Conservation (phyloP, 2,113 vertebrate species). For the Protobothrops flavoviridis region DNA sequence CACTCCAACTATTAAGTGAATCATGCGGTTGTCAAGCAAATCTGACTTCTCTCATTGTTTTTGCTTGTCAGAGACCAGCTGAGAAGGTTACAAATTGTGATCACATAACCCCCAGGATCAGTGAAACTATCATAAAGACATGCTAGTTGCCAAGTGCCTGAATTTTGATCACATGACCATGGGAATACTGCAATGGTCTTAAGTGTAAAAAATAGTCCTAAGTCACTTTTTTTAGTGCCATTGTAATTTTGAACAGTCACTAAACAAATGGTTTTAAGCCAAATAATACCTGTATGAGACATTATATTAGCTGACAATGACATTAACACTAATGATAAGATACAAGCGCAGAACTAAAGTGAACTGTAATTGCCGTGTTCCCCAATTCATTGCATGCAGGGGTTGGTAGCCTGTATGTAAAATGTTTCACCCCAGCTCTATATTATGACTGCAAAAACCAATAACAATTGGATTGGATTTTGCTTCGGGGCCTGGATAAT, state of each 20-base stretch:
- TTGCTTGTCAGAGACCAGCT: neutral
- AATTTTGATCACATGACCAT: neutral
- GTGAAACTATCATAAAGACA: neutral
- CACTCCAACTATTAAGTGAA: neutral
- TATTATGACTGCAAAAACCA: neutral
- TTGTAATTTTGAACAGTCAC: neutral
- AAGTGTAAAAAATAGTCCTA: neutral
- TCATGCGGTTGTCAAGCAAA: neutral
- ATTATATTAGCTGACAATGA: conserved; percentile 44
- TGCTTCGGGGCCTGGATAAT: neutral
- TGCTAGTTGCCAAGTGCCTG: neutral
- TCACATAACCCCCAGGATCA: neutral
- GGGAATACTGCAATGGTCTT: neutral
- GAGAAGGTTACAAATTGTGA: neutral
- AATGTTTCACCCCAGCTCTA: neutral
- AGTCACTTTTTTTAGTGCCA: neutral
- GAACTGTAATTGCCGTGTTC: conserved; percentile 12
- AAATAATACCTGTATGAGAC: neutral
- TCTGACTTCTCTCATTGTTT: neutral
- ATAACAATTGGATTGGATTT: neutral
- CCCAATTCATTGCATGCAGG: conserved; percentile 34
- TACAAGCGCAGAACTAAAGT: conserved; percentile 35
- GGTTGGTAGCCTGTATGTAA: neutral
- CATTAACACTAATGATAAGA: conserved; percentile 40
- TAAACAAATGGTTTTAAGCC: neutral